A percentile compares a stretch with the other conserved stretches of the same genome.
Evolutionary conservation across 2,113 vertebrate genomes (phyloP).

Genomic region (Pluvianellus socialis): DNA sequence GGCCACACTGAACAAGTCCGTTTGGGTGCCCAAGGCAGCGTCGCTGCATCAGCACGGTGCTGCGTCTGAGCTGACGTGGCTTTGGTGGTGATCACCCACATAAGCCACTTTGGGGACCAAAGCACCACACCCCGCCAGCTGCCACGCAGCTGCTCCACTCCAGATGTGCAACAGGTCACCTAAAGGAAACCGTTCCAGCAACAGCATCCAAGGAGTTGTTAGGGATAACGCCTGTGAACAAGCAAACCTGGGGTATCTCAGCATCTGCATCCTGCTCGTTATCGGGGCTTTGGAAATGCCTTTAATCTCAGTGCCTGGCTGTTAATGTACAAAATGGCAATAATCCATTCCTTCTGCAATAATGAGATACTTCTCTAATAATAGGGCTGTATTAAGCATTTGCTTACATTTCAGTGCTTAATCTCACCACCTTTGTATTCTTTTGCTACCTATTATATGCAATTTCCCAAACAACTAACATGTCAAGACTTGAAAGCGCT

Average conservation of each 20-base stretch:
- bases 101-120: background rate
- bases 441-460: background rate
- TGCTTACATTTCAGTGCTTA: background rate
- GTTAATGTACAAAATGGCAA: rapidly evolving
- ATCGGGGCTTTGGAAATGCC: background rate
- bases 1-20: rapidly evolving
- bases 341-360: rapidly evolving
- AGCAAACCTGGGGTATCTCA: background rate
- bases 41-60: rapidly evolving
- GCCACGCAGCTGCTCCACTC: background rate
- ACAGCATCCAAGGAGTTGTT: background rate
- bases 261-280: background rate
- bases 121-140: too few relatives aligned
- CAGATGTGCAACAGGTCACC: background rate
- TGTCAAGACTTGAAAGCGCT: background rate
- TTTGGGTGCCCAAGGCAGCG: background rate
- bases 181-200: background rate
- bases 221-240: rapidly evolving
- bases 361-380: background rate
- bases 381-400: background rate
- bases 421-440: background rate
- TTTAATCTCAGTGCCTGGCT: background rate
- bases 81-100: rapidly evolving
- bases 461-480: background rate
- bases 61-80: rapidly evolving